A percentile compares a stretch with the other conserved stretches of the same genome.
Conservation (phyloP, 2,797 vertebrate species). For the Decapterus maruadsi region DNA sequence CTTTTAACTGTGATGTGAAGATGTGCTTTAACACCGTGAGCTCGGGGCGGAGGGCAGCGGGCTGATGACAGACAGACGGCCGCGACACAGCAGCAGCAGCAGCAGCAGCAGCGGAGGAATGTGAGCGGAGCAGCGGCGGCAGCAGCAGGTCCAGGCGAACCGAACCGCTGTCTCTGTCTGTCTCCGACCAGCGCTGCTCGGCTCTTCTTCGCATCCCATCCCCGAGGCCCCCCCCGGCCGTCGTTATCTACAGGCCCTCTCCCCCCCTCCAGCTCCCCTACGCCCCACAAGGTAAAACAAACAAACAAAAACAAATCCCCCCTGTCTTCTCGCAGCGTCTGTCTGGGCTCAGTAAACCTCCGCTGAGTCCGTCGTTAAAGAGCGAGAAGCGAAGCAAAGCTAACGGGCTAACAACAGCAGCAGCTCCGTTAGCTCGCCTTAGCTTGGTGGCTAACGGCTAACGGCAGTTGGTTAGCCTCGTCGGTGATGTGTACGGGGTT, state of each 20-base stretch:
- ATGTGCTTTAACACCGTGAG: constrained; percentile 13
- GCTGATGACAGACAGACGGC: neutral
- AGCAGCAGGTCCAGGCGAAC: too few relatives aligned
- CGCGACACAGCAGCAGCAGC: too few relatives aligned
- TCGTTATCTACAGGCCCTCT: constrained; percentile 49
- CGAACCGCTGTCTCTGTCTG: too few relatives aligned
- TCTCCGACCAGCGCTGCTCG: too few relatives aligned
- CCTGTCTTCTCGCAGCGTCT: neutral
- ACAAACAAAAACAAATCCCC: constrained; percentile 7
- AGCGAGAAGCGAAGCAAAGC: neutral
- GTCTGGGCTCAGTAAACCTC: too few relatives aligned
- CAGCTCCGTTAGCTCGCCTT: constrained; percentile 38
- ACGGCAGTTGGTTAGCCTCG: constrained; percentile 48
- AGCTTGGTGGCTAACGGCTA: constrained; percentile 58
- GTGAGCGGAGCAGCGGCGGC: too few relatives aligned
- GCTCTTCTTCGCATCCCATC: too few relatives aligned
- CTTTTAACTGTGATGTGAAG: constrained; percentile 61
- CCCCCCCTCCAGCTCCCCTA: too few relatives aligned
- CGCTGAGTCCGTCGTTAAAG: rapidly evolving
- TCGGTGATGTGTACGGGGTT: constrained; percentile 35
- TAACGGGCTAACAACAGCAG: too few relatives aligned
- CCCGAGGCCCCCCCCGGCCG: constrained; percentile 76
- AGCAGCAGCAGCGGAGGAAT: too few relatives aligned
- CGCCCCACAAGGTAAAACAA: constrained; percentile 52
- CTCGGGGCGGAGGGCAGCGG: constrained; percentile 46